Evolutionary conservation across 2,113 vertebrate species (phyloP).

Genomic region (Arothron firmamentum): DNA sequence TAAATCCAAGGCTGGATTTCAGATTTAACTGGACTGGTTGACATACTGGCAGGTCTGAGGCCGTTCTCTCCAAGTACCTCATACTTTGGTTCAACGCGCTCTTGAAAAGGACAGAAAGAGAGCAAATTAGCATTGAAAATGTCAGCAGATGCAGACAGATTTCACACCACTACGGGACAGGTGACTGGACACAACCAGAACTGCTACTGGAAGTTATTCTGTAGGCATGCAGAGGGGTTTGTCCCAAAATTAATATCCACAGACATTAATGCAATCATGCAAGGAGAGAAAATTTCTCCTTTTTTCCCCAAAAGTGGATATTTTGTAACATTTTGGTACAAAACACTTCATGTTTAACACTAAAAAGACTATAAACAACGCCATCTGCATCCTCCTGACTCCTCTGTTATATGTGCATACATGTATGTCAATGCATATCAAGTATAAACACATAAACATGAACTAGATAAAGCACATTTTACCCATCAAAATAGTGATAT

Average conservation of each 20-base stretch:
- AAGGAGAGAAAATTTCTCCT: background rate
- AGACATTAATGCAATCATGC: too few species aligned
- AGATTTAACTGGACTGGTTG: background rate
- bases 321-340: conserved; percentile 36
- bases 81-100: conserved; percentile 80
- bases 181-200: conserved; percentile 9
- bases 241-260: conserved; percentile 46
- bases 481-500: conserved; percentile 7
- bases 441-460: conserved; percentile 18
- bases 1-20: background rate
- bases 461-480: background rate
- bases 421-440: conserved; percentile 4
- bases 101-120: conserved; percentile 51
- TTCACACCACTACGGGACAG: conserved; percentile 9
- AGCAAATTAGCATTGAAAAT: conserved; percentile 16
- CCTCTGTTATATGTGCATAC: background rate
- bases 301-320: conserved; percentile 37
- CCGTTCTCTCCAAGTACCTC: conserved; percentile 76
- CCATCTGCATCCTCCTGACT: background rate
- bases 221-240: conserved; percentile 42
- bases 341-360: conserved; percentile 25
- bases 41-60: conserved; percentile 80
- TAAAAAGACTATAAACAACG: background rate
- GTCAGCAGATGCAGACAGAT: conserved; percentile 3
- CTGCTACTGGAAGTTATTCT: conserved; percentile 1